phyloP scores from a whole-genome alignment of 2,113 vertebrate genomes.

The Eupsittula cactorum region DNA sequence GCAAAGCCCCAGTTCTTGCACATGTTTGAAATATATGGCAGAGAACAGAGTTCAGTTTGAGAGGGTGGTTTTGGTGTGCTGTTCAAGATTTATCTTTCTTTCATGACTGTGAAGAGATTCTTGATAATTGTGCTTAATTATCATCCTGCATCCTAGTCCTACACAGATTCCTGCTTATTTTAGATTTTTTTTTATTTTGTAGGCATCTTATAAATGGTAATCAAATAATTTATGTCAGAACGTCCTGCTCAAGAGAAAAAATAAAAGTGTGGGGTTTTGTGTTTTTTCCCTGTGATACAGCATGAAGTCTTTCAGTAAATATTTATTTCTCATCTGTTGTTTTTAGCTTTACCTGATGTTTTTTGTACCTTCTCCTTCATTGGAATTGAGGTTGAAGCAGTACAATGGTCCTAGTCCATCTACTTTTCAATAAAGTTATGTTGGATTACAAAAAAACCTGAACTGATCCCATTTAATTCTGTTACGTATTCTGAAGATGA shows the following conservation, averaged over 20 bases:
- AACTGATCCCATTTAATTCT: background rate
- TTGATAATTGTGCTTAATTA: background rate
- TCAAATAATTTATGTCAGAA: background rate
- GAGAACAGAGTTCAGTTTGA: background rate
- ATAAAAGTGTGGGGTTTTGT: background rate
- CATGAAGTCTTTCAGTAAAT: background rate
- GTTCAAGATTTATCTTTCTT: background rate
- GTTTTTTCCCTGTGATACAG: background rate
- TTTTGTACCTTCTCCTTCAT: background rate
- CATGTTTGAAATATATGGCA: background rate
- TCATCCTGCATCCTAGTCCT: background rate
- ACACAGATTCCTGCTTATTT: background rate
- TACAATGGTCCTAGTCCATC: background rate
- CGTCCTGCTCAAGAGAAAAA: background rate
- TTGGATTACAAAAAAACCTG: background rate
- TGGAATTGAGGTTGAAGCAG: background rate
- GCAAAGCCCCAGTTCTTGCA: background rate
- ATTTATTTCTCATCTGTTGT: background rate
- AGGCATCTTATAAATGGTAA: background rate
- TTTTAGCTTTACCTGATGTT: background rate
- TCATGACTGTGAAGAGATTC: background rate
- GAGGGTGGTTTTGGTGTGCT: background rate
- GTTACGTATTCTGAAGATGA: background rate
- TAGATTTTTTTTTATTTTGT: background rate
- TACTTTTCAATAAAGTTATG: background rate